Evolutionary conservation across 2,113 vertebrate species (phyloP).

Genomic region (Turdus rufiventris): DNA sequence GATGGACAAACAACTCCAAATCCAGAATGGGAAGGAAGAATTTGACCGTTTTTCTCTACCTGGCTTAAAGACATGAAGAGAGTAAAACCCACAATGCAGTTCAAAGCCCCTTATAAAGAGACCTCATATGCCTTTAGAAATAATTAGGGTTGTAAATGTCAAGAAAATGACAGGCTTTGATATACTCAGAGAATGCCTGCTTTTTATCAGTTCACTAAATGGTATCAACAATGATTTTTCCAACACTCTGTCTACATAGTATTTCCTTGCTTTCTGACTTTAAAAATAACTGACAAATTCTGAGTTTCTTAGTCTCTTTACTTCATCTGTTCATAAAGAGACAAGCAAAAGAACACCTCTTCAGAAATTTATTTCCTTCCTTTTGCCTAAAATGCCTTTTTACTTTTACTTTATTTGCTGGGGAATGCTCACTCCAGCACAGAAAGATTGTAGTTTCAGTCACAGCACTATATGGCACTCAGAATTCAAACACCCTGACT

Average conservation of each 20-base stretch:
- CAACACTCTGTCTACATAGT: neutral
- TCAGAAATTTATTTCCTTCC: neutral
- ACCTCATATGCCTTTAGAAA: neutral
- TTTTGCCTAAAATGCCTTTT: neutral
- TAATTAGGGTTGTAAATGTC: neutral
- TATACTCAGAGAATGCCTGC: neutral
- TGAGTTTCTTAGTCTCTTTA: neutral
- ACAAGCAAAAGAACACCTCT: neutral
- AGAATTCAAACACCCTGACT: neutral
- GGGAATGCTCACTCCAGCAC: neutral
- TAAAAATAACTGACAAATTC: neutral
- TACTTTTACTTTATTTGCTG: neutral
- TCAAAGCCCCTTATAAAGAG: neutral
- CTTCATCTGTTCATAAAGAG: neutral
- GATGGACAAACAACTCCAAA: neutral
- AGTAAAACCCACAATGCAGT: neutral
- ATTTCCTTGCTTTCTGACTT: neutral
- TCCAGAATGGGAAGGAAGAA: neutral
- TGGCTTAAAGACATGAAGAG: neutral
- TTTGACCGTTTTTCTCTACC: neutral
- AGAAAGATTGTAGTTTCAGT: neutral
- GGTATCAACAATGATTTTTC: neutral
- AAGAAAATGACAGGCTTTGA: neutral
- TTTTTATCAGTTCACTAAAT: neutral
- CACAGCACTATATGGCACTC: neutral